phyloP scores from a whole-genome alignment of 2,797 vertebrate species.

The Delichon dasypus region DNA sequence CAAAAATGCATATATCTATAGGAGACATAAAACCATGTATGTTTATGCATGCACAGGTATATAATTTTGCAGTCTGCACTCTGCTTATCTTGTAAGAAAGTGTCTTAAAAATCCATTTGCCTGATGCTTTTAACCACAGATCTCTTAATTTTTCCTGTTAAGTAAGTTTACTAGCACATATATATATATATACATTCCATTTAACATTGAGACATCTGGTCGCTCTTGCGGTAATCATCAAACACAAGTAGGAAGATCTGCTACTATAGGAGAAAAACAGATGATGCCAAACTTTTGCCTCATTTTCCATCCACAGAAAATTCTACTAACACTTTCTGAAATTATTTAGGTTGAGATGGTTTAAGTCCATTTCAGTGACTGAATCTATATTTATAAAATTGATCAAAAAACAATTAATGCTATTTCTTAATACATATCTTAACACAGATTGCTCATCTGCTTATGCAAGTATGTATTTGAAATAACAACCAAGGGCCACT shows the following conservation, averaged over 20 bases:
- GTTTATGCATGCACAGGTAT: neutral
- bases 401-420: accelerated
- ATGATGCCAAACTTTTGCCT: neutral
- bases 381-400: neutral
- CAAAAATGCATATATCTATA: neutral
- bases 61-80: neutral
- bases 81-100: neutral
- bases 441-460: neutral
- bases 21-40: neutral
- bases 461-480: neutral
- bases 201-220: neutral
- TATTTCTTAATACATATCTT: neutral
- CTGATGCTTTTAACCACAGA: neutral
- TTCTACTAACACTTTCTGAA: neutral
- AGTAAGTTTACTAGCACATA: neutral
- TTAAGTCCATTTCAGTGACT: neutral
- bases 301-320: neutral
- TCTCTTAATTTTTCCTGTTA: neutral
- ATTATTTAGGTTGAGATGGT: neutral
- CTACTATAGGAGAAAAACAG: neutral
- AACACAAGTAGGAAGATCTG: neutral
- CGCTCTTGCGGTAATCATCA: neutral
- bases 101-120: neutral
- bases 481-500: neutral
- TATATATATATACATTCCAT: accelerated